Evolutionary conservation across 2,888 invertebrate genomes (phyloP), one percentile per base, ranked within the genome.

Genomic region (Microchrysa polita): DNA sequence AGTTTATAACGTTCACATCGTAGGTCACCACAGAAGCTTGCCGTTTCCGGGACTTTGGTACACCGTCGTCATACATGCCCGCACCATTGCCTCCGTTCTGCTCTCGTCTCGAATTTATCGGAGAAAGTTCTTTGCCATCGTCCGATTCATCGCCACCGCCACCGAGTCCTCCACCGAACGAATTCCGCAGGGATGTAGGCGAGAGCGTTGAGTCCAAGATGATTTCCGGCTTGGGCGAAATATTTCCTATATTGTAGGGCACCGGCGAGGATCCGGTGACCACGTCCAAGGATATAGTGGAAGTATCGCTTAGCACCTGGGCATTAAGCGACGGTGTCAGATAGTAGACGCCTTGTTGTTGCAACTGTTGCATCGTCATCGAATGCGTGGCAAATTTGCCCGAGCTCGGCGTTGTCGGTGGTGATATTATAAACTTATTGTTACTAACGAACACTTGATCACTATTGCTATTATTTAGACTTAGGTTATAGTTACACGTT

Each of bases 1-100:
- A 85, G 77, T 85, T 84, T 74, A 85, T 85, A 76, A 85, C 84
- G 78, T 85, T 85, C 5, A 85, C 84, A 74, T 85, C 84, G 78
- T 85, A 85, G 67, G 84, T 85, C 71, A 84, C 84, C 73, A 84
- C 84, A 7, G 84, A 85, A 40, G 85, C 83, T 74, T 85, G 84
- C 14, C 84, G 81, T 76, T 83, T 83, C 48, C 84, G 81, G 55
- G 82, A 79, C 18, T 80, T 80, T 74, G 82, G 83, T 18, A 23
- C 16, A 18, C 59, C 72, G 44, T 72, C 74, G 16, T 61, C 69
- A 12, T 48, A 18, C 27, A 59, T 48, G 2, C 61, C 60, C n/a
- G n/a, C n/a, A n/a, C n/a, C n/a, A n/a, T n/a, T n/a, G 10, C 59
- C 52, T 27, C 73, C 69, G 53, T 65, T 65, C 20, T 40, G 40